phyloP scores from a whole-genome alignment of 2,113 vertebrate genomes.

The Dromas ardeola region DNA sequence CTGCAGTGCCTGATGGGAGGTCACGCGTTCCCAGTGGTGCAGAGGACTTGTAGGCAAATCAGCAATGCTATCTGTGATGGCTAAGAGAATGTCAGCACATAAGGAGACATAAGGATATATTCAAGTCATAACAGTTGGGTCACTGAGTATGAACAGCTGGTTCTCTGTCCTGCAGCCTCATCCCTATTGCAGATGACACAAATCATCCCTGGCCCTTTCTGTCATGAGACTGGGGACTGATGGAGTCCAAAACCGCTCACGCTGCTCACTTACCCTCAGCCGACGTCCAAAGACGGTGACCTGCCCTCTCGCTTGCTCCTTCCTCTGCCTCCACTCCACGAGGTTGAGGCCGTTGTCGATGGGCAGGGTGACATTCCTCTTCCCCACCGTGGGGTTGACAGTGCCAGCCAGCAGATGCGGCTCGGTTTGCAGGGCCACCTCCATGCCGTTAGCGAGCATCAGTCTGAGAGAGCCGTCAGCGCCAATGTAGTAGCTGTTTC shows the following conservation, averaged over 20 bases:
- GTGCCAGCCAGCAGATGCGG: constrained; percentile 95
- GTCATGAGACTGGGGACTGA: background rate
- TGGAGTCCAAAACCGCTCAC: background rate
- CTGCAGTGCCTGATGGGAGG: background rate
- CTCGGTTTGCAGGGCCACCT: constrained; percentile 94
- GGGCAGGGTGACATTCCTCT: constrained; percentile 94
- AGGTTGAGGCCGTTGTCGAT: constrained; percentile 96
- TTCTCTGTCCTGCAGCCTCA: background rate
- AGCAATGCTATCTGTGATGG: background rate
- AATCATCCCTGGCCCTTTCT: background rate
- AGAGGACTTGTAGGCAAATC: background rate
- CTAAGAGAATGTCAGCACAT: background rate
- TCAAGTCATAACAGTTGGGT: background rate
- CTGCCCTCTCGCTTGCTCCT: constrained; percentile 94
- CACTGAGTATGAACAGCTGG: background rate
- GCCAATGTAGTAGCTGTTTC: constrained; percentile 96
- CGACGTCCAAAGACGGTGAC: constrained; percentile 95
- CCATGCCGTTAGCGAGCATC: constrained; percentile 95
- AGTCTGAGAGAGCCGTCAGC: constrained; percentile 91
- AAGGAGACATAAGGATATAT: background rate
- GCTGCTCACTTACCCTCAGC: constrained; percentile 84
- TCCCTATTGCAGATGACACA: background rate
- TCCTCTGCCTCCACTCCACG: constrained; percentile 97
- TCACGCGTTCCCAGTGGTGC: rapidly evolving
- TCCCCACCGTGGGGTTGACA: constrained; percentile 94